phyloP scores from a whole-genome alignment of 2,113 vertebrate species.

The Rhabdomys dilectus region DNA sequence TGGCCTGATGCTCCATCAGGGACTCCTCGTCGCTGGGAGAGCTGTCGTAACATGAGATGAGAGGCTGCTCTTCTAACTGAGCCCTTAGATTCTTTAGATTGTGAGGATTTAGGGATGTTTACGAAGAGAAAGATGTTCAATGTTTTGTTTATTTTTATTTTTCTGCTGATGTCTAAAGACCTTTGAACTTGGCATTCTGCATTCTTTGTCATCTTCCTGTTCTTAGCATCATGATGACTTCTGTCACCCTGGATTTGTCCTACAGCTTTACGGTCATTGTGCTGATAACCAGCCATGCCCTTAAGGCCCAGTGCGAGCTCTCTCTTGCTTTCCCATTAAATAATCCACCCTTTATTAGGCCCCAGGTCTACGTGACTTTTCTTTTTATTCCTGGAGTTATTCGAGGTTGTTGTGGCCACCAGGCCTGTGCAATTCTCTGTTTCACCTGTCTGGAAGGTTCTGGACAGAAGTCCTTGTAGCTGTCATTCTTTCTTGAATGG shows the following conservation, averaged over 20 bases:
- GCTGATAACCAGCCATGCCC: background rate
- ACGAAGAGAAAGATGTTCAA: background rate
- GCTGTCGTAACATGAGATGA: background rate
- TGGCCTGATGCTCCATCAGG: background rate
- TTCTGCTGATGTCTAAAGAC: background rate
- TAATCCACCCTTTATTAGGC: background rate
- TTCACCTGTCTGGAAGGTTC: background rate
- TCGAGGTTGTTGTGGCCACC: too few species aligned
- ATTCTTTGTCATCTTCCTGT: background rate
- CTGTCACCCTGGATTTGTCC: background rate
- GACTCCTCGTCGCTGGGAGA: background rate
- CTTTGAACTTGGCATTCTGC: background rate
- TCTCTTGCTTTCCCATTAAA: background rate
- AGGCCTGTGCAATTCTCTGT: background rate
- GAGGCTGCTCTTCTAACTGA: background rate
- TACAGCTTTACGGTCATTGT: background rate
- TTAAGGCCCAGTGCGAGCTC: background rate
- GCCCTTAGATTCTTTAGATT: background rate
- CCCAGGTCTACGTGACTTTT: background rate
- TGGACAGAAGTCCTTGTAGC: background rate
- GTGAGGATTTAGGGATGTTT: background rate
- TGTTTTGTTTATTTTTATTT: background rate
- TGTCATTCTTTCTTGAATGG: background rate
- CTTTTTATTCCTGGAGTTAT: background rate
- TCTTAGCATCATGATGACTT: background rate